Base-by-base conservation (phyloP, 2,113 vertebrate genomes). In the Conger conger region DNA sequence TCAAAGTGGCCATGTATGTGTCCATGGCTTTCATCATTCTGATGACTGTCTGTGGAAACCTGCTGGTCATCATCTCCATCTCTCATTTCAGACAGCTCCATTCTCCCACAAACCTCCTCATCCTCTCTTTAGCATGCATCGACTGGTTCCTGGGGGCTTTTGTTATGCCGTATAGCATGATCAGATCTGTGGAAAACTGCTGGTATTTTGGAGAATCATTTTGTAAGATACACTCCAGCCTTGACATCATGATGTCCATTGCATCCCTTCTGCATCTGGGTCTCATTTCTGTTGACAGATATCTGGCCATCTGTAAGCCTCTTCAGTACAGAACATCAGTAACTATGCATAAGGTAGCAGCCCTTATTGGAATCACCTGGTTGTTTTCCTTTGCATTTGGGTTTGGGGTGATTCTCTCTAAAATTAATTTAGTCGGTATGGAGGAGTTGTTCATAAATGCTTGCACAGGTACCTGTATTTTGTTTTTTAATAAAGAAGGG, bases 321-420 rank as follows among this genome's bases (percentile, higher is more conserved):
- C 87, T 97, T 45, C 93, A 92, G 30, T 97, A 97, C 77, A 95
- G 89, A 89, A 84, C 84, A 50, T 95, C 92, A 86, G 96, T 97
- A 42, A 96, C 87, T 13, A 37, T 83, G 83, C 83, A 79, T 0
- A 88, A 93, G 42, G 81, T 93, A 30, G 5, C 89, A 30, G 38
- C 88, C 16, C 96, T 97, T 96, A 94, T 97, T 18, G 33, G 90
- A 7, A 9, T 94, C 35, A 94, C 94, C 73, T 98, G 97, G 96
- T 85, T 89, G 2, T 1, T 94, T 2, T 93, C 96, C 82, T 94
- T 90, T 79, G 45, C 94, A 82, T 94, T 96, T 86, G 95, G 92
- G 50, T 95, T 97, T 89, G 92, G 92, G 18, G 92, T 96, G 91
- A 92, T 96, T 81, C 96, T 96, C 87, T 88, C 96, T 85, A 89